phyloP scores from a whole-genome alignment of 2,888 invertebrate species.

The Koerneria pararmatus region DNA sequence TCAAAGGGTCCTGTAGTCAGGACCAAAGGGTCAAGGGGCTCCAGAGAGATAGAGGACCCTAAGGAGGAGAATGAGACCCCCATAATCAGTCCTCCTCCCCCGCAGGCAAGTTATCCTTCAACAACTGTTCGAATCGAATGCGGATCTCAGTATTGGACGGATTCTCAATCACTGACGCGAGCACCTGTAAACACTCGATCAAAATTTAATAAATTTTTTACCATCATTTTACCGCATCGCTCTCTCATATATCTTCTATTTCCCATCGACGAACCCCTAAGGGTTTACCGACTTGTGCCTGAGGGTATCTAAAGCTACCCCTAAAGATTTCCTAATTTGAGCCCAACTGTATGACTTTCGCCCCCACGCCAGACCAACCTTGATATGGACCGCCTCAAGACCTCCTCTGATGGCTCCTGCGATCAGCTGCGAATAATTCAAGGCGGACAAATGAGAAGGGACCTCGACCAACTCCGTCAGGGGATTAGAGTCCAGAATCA shows the following conservation, averaged over 20 bases:
- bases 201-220: neutral
- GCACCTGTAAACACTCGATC: conserved; percentile 62
- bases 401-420: conserved; percentile 84
- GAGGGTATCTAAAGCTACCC: neutral
- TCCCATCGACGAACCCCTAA: neutral
- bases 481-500: conserved; percentile 86
- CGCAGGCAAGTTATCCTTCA: conserved; percentile 95
- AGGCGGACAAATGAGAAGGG: conserved; percentile 59
- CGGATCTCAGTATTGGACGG: conserved; percentile 75
- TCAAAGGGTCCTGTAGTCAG: too few relatives aligned
- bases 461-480: conserved; percentile 89
- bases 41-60: too few relatives aligned
- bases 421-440: conserved; percentile 67
- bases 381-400: conserved; percentile 81
- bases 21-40: too few relatives aligned
- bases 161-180: conserved; percentile 37
- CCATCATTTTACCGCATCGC: too few relatives aligned
- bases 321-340: neutral
- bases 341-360: neutral
- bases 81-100: conserved; percentile 76
- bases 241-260: neutral
- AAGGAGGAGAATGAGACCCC: neutral
- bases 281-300: neutral
- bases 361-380: conserved; percentile 29
- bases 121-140: conserved; percentile 85